phyloP scores from a whole-genome alignment of 2,888 invertebrate species.

The Thysanoteuthis rhombus region DNA sequence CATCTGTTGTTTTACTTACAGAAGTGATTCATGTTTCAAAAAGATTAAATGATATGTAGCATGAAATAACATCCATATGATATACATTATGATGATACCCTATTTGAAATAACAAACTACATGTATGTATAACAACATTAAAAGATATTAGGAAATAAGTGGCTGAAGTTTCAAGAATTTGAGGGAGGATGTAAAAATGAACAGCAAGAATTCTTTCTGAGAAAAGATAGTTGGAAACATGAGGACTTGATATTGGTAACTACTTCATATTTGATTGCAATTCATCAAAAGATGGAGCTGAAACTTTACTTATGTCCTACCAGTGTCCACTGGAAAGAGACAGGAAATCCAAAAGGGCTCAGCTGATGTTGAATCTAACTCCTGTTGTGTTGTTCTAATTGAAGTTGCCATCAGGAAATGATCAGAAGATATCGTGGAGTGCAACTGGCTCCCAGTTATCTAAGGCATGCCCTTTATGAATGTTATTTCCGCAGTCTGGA shows the following conservation, averaged over 20 bases:
- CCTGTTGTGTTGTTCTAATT: conserved; percentile 12
- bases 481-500: too few relatives aligned
- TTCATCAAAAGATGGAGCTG: not conserved
- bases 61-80: too few relatives aligned
- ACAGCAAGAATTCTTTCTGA: not conserved
- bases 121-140: too few relatives aligned
- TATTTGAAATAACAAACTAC: too few relatives aligned
- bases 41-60: too few relatives aligned
- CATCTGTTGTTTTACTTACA: too few relatives aligned
- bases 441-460: not conserved
- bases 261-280: not conserved
- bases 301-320: not conserved
- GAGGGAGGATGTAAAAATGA: too few relatives aligned
- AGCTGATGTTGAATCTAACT: not conserved
- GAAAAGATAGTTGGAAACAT: not conserved
- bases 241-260: not conserved
- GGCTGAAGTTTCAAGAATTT: too few relatives aligned
- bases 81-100: too few relatives aligned
- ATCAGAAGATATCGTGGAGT: not conserved
- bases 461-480: not conserved
- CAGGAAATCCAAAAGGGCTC: not conserved
- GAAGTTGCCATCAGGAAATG: not conserved
- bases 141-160: too few relatives aligned
- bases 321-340: not conserved
- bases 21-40: too few relatives aligned